Base-by-base conservation (phyloP, 2,113 vertebrate species). In the Strix aluco region DNA sequence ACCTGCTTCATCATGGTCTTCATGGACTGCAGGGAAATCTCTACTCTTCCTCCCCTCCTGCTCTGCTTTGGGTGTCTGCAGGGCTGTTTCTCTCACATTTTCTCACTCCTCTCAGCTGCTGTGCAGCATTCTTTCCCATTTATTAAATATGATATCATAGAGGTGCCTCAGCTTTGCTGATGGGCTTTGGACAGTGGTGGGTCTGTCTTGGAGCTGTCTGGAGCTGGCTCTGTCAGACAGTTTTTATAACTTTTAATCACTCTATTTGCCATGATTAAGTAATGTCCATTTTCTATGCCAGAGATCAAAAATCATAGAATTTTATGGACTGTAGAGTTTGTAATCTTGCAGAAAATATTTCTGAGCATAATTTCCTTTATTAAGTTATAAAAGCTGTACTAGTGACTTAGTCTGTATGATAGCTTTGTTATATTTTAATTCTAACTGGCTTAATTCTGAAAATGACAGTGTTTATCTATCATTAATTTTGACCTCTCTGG, bases 61-160 rank as follows among this genome's bases (percentile, higher is more conserved):
- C 38, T 66, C 34, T 51, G 46, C 40, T 36, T 15, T n/a, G 7
- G 7, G 5, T 34, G 17, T 25, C 70, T 83, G 27, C 16, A 73
- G 51, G n/a, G 9, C 25, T 71, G 21, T 57, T 67, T 85, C 26
- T 47, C 36, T 57, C 15, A 3, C 6, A 3, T 40, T 61, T 91
- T 38, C 38, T 55, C 30, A 26, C 21, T 27, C 11, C 13, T n/a
- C 55, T 27, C 17, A 47, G 40, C 22, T 74, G 29, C 25, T 85
- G 10, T 34, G 10, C 22, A 46, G 12, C 9, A 2, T 46, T 61
- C 59, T 57, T 69, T 30, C 18, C 13, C 6, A 13, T 66, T 61
- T 18, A 8, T 61, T 88, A 69, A 69, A 55, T 42, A 40, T 0
- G 0, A 0, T 42, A 34, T 29, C 40, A 54, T 5, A 18, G 69